Evolutionary conservation across 2,113 vertebrate species (phyloP).

Genomic region (Catharus bicknelli): DNA sequence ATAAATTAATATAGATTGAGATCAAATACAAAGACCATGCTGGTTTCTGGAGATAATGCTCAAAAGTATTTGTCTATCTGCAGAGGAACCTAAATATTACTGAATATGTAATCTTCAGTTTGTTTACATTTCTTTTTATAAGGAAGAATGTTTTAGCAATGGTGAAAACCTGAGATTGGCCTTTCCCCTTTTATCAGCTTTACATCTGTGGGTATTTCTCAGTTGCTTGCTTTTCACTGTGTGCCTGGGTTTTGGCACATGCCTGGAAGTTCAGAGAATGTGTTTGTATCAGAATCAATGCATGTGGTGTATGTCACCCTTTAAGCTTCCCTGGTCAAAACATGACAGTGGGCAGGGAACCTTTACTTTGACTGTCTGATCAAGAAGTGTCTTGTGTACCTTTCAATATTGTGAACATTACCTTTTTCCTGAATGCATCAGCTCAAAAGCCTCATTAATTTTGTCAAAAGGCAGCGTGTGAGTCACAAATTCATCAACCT

Average conservation of each 20-base stretch:
- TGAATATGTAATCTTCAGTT: not conserved
- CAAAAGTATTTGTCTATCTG: not conserved
- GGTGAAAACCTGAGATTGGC: not conserved
- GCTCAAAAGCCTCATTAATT: constrained; percentile 81
- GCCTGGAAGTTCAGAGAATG: not conserved
- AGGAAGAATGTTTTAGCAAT: not conserved
- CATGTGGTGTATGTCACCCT: not conserved
- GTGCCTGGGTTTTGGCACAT: not conserved
- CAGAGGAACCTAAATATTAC: not conserved
- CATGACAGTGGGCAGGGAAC: not conserved
- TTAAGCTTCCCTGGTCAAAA: not conserved
- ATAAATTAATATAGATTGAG: not conserved
- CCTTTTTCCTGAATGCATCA: constrained; percentile 80
- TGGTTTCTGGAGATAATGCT: not conserved
- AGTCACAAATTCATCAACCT: constrained; percentile 83
- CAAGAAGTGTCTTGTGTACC: not conserved
- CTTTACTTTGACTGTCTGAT: not conserved
- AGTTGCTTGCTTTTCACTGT: not conserved
- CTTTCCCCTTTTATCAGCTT: not conserved
- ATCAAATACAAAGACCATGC: not conserved
- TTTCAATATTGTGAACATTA: constrained; percentile 10
- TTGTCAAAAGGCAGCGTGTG: constrained; percentile 75
- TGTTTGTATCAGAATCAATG: not conserved
- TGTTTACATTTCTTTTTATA: not conserved
- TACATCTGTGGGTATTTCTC: not conserved